Conservation (phyloP, 1,140 invertebrate species). For the Zeugodacus cucurbitae region DNA sequence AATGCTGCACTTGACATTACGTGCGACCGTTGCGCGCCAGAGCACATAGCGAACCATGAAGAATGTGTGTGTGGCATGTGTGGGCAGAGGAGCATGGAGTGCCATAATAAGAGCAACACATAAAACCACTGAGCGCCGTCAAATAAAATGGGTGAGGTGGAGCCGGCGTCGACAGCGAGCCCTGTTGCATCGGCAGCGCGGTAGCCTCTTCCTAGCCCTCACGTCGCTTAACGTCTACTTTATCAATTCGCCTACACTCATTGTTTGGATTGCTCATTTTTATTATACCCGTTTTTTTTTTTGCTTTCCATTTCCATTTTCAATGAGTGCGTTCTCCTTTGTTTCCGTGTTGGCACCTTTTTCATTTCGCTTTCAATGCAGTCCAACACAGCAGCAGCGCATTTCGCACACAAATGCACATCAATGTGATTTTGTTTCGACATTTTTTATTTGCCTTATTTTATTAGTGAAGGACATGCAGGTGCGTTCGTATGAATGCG, state of each 20-base stretch:
- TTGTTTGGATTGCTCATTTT: neutral
- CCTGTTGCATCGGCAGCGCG: neutral
- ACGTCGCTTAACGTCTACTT: neutral
- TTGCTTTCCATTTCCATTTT: neutral
- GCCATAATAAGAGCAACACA: neutral
- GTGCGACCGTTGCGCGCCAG: slow-evolving; percentile 9
- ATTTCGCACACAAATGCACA: slow-evolving; percentile 27
- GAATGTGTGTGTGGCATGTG: neutral
- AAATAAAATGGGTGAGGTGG: neutral
- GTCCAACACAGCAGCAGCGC: neutral
- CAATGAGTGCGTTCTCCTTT: neutral
- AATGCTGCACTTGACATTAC: slow-evolving; percentile 35
- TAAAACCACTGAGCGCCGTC: neutral
- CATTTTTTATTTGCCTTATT: neutral
- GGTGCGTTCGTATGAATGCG: neutral
- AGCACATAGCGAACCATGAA: neutral
- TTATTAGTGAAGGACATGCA: slow-evolving; percentile 30
- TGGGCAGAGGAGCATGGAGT: neutral
- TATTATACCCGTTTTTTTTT: neutral
- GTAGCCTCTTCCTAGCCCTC: neutral
- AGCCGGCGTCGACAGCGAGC: neutral
- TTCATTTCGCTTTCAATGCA: neutral
- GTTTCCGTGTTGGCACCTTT: slow-evolving; percentile 18
- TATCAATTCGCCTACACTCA: slow-evolving; percentile 9
- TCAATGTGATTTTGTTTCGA: slow-evolving; percentile 24